phyloP scores from a whole-genome alignment of 1,140 invertebrate genomes.

The Caenorhabditis inopinata region DNA sequence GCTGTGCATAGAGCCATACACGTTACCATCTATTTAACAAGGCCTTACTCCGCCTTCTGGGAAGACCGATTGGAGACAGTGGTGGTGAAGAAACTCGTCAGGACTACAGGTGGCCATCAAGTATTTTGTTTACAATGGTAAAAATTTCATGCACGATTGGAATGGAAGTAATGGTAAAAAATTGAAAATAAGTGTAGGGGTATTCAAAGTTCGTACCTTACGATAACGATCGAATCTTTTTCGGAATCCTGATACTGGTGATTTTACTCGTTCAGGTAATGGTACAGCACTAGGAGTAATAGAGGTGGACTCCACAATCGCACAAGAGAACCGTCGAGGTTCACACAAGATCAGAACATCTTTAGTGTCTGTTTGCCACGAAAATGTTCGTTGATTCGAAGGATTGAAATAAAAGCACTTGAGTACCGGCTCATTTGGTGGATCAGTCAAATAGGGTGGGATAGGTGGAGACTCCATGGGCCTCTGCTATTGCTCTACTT shows the following conservation, averaged over 20 bases:
- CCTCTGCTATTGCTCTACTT: neutral
- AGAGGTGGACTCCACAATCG: neutral
- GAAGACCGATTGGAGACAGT: neutral
- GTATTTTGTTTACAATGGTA: neutral
- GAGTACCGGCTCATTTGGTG: neutral
- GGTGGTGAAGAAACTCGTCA: no score
- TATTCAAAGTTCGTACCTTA: neutral
- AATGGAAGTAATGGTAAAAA: neutral
- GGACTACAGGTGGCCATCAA: neutral
- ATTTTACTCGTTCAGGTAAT: neutral
- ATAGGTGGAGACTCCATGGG: slow-evolving; percentile 1
- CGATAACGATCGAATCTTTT: neutral
- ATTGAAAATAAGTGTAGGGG: neutral
- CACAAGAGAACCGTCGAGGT: neutral
- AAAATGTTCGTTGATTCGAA: neutral
- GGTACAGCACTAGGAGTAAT: neutral
- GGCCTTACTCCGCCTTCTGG: neutral
- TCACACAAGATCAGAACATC: neutral
- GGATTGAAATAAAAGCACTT: neutral
- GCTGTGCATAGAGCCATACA: neutral
- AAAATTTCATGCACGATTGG: neutral
- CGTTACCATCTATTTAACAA: slow-evolving; percentile 1
- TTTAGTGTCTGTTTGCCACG: neutral
- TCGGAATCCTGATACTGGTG: neutral
- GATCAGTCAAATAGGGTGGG: neutral